Evolutionary conservation across 2,113 vertebrate species (phyloP).

Genomic region (Zapus hudsonius): DNA sequence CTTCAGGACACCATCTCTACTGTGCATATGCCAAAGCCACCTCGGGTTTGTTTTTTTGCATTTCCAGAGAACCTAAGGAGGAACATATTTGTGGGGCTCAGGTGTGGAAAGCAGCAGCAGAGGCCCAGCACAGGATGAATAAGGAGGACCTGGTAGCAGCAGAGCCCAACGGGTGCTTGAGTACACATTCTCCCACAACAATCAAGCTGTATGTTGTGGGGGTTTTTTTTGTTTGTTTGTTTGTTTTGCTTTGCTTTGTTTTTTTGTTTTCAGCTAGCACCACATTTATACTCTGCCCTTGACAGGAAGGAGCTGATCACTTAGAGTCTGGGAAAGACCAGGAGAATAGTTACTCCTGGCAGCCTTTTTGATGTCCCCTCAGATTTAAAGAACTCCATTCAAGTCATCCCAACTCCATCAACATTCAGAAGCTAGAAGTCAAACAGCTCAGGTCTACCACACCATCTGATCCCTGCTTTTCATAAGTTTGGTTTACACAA

Average conservation of each 20-base stretch:
- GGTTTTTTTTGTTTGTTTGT: background rate
- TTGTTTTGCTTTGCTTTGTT: background rate
- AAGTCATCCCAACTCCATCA: background rate
- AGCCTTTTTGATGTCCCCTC: background rate
- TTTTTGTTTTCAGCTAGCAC: background rate
- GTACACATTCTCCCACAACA: too few relatives aligned
- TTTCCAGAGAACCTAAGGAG: background rate
- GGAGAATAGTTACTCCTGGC: background rate
- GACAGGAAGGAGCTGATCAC: background rate
- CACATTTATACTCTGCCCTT: background rate
- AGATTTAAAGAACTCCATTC: conserved; percentile 36
- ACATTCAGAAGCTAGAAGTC: conserved; percentile 4
- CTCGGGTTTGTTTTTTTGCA: background rate
- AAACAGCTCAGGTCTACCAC: background rate
- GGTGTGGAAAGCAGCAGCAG: background rate
- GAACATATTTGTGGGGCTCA: background rate
- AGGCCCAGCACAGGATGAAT: background rate
- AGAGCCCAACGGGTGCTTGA: too few relatives aligned
- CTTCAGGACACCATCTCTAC: background rate
- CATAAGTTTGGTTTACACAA: background rate
- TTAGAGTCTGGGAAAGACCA: conserved; percentile 6
- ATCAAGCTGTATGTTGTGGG: background rate
- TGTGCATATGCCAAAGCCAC: background rate
- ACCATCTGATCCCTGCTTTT: conserved; percentile 26
- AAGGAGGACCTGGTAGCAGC: too few relatives aligned